These are phyloP conservation scores for Drosophila parthenogenetica DNA, from an alignment of 2,888 invertebrate genomes.

Conservation along the genomic window DNA sequence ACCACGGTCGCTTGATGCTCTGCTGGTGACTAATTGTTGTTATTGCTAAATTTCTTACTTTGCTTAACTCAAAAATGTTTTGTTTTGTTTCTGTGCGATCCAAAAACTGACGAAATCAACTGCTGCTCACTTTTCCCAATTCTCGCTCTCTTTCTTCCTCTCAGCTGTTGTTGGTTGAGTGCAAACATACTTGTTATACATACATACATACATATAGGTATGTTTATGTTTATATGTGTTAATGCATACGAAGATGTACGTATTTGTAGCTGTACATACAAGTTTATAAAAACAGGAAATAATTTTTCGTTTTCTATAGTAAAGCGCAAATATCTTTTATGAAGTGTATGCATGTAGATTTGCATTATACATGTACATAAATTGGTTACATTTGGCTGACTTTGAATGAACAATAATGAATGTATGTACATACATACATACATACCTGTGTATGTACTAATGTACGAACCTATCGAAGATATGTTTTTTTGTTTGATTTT, in stretches of 20 bases:
- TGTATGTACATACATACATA: conserved; percentile 5
- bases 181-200: conserved; percentile 4
- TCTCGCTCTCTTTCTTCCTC: conserved; percentile 4
- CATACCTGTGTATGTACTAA: background rate
- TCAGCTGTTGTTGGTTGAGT: conserved; percentile 33
- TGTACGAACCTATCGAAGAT: background rate
- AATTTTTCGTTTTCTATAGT: conserved; percentile 46
- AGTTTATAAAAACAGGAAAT: conserved; percentile 65
- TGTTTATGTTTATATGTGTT: background rate
- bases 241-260: conserved; percentile 1
- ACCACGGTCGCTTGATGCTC: conserved; percentile 38
- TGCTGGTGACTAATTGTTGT: conserved; percentile 54
- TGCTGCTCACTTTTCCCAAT: conserved; percentile 10
- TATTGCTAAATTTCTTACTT: conserved; percentile 44
- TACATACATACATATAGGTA: background rate
- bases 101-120: conserved; percentile 36
- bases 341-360: background rate
- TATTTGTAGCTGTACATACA: background rate
- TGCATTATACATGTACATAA: background rate
- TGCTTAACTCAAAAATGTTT: conserved; percentile 40
- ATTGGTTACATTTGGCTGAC: background rate
- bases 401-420: background rate
- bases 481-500: conserved; percentile 11
- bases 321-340: background rate
- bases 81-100: conserved; percentile 37